Evolutionary conservation across 2,888 invertebrate genomes (phyloP), one percentile per base, ranked within the genome.

Genomic region (Boloria selene): DNA sequence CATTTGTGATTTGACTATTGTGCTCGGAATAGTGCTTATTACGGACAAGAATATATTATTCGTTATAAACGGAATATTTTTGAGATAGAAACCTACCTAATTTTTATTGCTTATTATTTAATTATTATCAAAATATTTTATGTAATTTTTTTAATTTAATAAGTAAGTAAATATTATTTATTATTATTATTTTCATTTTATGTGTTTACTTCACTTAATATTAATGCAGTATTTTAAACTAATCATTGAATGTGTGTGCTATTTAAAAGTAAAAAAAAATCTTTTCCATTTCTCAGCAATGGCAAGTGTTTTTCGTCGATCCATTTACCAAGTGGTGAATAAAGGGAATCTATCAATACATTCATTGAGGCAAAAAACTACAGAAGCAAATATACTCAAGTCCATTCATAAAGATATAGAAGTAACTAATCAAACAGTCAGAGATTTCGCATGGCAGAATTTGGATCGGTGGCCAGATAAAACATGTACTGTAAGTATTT

Each of bases 401-500:
- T 96, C 91, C 7, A 88, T 90, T 3, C 93, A 81, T 72, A 90
- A 90, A 31, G 85, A 93, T 51, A 75, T 94, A 47, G 80, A 85
- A 0, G 75, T 84, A 22, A 88, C 90, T 0, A 92, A 94, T 72
- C 79, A 91, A 17, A 90, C 93, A 3, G 75, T 95, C 18, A 92
- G 93, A 74, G 94, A 95, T 74, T 94, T 91, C 77, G 85, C 95
- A 10, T 95, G 95, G 95, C 86, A 88, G 66, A 91, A 94, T 74
- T 82, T 95, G 68, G 93, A 94, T 56, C 93, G 93, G 75, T 96
- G 95, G 95, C 93, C 94, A n/a, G 93, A 95, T 70, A 93, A 93
- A 76, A 94, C 93, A 42, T 95, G 95, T 51, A 79, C 94, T 79
- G 95, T 95, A 83, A 94, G 94, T 93, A 70, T 56, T 53, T 13